These are phyloP conservation scores for Nyctibius grandis DNA, from an alignment of 2,797 vertebrate genomes.

Conservation along the genomic window DNA sequence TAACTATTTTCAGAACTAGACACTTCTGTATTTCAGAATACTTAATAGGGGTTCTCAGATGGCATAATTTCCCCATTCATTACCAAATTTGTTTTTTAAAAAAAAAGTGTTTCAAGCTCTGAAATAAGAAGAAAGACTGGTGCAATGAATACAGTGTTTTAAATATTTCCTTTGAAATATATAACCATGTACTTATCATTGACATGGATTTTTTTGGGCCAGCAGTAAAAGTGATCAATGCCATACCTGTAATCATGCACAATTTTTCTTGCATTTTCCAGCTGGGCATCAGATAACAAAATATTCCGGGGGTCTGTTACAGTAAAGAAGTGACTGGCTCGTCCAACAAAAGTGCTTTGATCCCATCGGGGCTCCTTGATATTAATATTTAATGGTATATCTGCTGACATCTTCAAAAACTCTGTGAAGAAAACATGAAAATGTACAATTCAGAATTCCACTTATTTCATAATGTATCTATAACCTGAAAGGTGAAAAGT, in stretches of 20 bases:
- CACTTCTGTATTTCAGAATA: background rate
- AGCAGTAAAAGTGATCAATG: background rate
- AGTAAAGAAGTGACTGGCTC: constrained; percentile 97
- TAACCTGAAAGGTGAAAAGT: background rate
- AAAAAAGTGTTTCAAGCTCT: background rate
- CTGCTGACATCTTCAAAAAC: constrained; percentile 84
- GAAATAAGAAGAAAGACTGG: background rate
- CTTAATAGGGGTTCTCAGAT: background rate
- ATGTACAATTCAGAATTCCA: background rate
- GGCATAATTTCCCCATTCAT: background rate
- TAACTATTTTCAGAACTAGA: background rate
- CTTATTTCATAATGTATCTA: background rate
- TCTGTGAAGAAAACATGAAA: background rate
- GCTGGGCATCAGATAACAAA: constrained; percentile 86
- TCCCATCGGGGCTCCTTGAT: constrained; percentile 98
- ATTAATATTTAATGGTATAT: constrained; percentile 89
- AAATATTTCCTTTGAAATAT: background rate
- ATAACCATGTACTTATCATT: background rate
- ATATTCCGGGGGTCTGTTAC: constrained; percentile 97
- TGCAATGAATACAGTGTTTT: background rate
- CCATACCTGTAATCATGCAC: constrained; percentile 93
- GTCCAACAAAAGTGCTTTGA: constrained; percentile 91
- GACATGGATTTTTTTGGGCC: background rate
- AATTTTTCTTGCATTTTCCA: constrained; percentile 84
- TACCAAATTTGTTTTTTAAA: background rate